These are phyloP conservation scores for Blastomussa wellsi DNA, from an alignment of 92 coral and sea anemone species.

Conservation along the genomic window DNA sequence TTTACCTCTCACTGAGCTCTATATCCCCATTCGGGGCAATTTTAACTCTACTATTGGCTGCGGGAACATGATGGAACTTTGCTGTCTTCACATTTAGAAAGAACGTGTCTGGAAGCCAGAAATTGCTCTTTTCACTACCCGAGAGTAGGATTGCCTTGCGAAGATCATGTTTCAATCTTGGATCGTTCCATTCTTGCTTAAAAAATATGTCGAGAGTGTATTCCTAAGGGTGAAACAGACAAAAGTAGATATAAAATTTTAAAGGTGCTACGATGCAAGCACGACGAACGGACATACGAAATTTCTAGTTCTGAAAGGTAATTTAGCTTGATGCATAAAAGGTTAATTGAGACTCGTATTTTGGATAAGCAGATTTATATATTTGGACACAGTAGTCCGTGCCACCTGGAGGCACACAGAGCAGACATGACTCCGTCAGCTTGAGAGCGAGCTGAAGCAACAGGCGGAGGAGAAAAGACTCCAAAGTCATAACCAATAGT, in stretches of 20 bases:
- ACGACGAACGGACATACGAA: too few species aligned
- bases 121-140: constrained; percentile 71
- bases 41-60: constrained; percentile 80
- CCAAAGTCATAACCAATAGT: too few species aligned
- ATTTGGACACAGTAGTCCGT: too few species aligned
- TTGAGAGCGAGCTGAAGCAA: too few species aligned
- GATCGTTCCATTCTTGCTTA: constrained; percentile 98
- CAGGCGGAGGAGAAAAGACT: too few species aligned
- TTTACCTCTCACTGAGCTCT: constrained; percentile 90
- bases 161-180: constrained; percentile 69
- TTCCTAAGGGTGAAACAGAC: constrained; percentile 53
- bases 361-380: too few species aligned
- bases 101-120: constrained; percentile 99
- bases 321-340: too few species aligned
- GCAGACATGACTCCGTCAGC: too few species aligned
- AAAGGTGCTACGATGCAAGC: background rate
- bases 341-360: too few species aligned
- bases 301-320: too few species aligned
- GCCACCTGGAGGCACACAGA: too few species aligned
- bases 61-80: constrained; percentile 81
- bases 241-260: background rate
- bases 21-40: constrained; percentile 76
- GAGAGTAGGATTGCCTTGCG: constrained; percentile 68
- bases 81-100: constrained; percentile 91
- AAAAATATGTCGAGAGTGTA: constrained; percentile 86